Evolutionary conservation across 2,797 vertebrate genomes (phyloP), one percentile per base, ranked within the genome.

Genomic region (Mycteria americana): DNA sequence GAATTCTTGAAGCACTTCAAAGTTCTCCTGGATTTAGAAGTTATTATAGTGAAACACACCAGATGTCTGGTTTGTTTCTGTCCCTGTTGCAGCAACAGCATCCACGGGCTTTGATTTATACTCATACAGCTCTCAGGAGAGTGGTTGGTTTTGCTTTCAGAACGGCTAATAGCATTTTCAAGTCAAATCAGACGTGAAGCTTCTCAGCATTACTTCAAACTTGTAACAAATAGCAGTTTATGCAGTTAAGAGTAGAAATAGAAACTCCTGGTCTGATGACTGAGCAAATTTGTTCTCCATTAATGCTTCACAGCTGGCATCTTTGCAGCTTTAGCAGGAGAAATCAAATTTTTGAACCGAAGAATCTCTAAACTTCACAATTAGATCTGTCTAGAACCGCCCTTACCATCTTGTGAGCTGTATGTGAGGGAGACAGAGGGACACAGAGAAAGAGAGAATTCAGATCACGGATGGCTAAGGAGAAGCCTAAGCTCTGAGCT

Each of bases 351-450:
- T 77, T 60, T 45, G 35, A 48, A 37, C 11, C 21, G 3, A 64
- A 33, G 43, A 57, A 67, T 10, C 28, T 73, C 62, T 21, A 11
- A 60, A 73, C 18, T 35, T 60, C 57, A 28, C 24, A 14, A 8
- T 21, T 45, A 35, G 11, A 43, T 65, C 31, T 39, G 43, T 16
- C 31, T 50, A 18, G 43, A 73, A 28, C 18, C 6, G 22, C 23
- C n/a, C 51, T 64, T 48, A 33, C 33, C 7, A 18, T 28, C 33
- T 18, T 56, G 30, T 9, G 68, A 82, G 54, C 23, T 54, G 75
- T 30, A 15, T 2, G 0, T 1, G 27, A 16, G 65, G 35, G 33
- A 24, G 7, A 23, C 3, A 41, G 35, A 57, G 24, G 21, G 1
- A 0, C 27, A 18, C 35, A 43, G 41, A 51, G 39, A 37, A 13